Conservation (phyloP, 2,797 vertebrate genomes). For the Centropyge bicolor region DNA sequence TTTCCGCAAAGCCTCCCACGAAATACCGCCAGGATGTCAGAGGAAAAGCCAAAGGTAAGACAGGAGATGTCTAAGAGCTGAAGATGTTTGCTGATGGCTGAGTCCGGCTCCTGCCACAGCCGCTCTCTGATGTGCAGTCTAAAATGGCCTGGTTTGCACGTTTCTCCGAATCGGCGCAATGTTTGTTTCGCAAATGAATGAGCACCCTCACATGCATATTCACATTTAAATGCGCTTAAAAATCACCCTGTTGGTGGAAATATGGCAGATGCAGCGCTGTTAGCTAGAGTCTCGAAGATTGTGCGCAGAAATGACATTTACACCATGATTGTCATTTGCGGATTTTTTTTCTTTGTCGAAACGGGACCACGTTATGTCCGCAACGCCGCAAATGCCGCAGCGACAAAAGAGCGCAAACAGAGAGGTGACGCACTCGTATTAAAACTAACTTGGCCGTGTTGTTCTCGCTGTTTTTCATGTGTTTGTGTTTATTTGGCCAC, state of each 20-base stretch:
- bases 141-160: conserved; percentile 86
- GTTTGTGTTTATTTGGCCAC: not conserved
- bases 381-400: conserved; percentile 76
- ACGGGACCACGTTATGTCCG: conserved; percentile 80
- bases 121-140: conserved; percentile 75
- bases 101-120: conserved; percentile 28
- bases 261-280: rapidly evolving
- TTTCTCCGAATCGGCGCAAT: conserved; percentile 83
- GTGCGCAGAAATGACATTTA: conserved; percentile 13
- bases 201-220: conserved; percentile 33
- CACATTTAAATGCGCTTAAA: not conserved
- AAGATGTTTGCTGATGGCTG: not conserved
- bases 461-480: not conserved
- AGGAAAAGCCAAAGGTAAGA: conserved; percentile 96
- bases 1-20: conserved; percentile 45
- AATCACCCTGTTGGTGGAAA: rapidly evolving
- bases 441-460: rapidly evolving
- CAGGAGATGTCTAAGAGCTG: rapidly evolving
- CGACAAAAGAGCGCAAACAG: conserved; percentile 58
- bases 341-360: conserved; percentile 85
- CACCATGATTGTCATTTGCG: conserved; percentile 77
- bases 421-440: conserved; percentile 49
- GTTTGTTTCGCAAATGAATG: conserved; percentile 87
- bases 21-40: conserved; percentile 87
- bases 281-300: rapidly evolving